A percentile compares a stretch with the other conserved stretches of the same genome.
These are phyloP conservation scores for Pteropus rufus DNA, from an alignment of 2,797 vertebrate species.

Conservation along the genomic window DNA sequence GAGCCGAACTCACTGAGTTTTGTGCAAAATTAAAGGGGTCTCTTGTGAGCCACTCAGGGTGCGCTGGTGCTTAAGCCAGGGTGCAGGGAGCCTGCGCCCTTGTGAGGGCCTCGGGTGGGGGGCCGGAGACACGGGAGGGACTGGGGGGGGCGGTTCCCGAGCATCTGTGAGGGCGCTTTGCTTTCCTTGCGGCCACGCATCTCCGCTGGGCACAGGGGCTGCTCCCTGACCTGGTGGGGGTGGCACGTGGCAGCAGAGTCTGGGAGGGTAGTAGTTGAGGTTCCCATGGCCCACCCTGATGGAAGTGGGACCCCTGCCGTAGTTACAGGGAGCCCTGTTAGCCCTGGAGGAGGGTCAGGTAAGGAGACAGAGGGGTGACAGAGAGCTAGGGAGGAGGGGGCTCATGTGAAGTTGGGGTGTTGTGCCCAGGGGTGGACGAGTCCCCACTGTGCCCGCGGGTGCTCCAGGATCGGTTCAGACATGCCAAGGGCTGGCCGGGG, in stretches of 20 bases:
- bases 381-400: not conserved
- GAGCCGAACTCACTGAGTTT: not conserved
- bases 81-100: no score
- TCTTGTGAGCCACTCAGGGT: fast-evolving
- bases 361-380: not conserved
- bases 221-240: not conserved
- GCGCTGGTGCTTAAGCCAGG: fast-evolving
- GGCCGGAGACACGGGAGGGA: not conserved
- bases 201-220: not conserved
- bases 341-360: not conserved
- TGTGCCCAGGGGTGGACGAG: no score
- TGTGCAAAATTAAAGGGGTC: not conserved
- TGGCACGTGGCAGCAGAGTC: not conserved
- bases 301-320: not conserved
- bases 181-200: not conserved
- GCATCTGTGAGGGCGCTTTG: no score
- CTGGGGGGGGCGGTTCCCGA: no score
- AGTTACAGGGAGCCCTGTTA: not conserved
- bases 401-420: no score
- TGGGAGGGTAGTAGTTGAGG: not conserved
- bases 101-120: not conserved
- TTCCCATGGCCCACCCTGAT: not conserved
- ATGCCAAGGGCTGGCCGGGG: not conserved
- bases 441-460: no score
- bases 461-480: not conserved